phyloP scores from a whole-genome alignment of 1,140 invertebrate genomes.

The Acyrthosiphon pisum region DNA sequence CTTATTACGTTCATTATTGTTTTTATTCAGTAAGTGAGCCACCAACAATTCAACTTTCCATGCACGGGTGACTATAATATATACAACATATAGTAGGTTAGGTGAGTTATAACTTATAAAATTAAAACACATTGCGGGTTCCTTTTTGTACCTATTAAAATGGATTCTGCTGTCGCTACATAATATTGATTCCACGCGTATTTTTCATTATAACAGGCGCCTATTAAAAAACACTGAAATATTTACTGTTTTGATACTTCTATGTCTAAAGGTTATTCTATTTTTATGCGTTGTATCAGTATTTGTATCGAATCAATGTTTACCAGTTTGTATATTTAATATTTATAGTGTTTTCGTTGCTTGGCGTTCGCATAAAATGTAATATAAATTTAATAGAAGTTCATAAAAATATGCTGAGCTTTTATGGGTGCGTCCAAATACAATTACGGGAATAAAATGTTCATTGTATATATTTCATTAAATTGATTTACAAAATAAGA shows the following conservation, averaged over 20 bases:
- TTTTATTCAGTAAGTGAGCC: not conserved
- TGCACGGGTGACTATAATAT: not conserved
- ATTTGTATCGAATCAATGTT: conserved; percentile 4
- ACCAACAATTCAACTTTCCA: not conserved
- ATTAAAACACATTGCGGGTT: not conserved
- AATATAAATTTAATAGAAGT: conserved; percentile 15
- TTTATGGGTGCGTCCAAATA: not conserved
- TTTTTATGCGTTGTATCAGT: not conserved
- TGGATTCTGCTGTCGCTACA: not conserved
- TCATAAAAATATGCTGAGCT: not conserved
- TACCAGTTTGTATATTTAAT: not conserved
- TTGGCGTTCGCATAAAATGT: not conserved
- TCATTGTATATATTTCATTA: not conserved
- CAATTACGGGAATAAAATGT: not conserved
- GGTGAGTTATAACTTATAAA: too few species aligned
- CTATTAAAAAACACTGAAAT: conserved; percentile 4
- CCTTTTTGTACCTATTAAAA: not conserved
- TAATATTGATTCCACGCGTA: not conserved
- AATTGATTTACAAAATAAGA: not conserved
- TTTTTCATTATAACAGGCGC: not conserved
- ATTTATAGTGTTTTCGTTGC: conserved; percentile 1
- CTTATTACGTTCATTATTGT: not conserved
- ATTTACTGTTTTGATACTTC: not conserved
- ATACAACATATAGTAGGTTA: too few species aligned
- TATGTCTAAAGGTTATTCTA: not conserved